A percentile compares a stretch with the other conserved stretches of the same genome.
Conservation (phyloP, 2,888 invertebrate species). For the Pachycephus smyrnensis region DNA sequence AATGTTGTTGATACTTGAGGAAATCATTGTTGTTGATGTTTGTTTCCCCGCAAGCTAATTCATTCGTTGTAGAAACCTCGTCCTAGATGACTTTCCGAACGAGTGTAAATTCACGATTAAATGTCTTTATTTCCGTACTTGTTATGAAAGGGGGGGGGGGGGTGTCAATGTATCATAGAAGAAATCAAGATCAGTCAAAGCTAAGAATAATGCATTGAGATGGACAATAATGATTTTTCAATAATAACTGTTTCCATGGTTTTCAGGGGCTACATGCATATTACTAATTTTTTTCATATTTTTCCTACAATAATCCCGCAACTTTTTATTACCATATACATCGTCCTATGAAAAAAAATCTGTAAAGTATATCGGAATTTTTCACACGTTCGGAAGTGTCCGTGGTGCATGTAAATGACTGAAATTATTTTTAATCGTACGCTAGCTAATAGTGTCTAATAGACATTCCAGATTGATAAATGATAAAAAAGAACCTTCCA, state of each 20-base stretch:
- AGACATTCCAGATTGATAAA: constrained; percentile 47
- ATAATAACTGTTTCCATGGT: too few relatives aligned
- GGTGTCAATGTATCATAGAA: not conserved
- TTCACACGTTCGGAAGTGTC: constrained; percentile 43
- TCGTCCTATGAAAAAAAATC: not conserved
- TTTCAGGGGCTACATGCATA: not conserved
- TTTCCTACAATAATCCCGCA: not conserved
- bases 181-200: not conserved
- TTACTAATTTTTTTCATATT: not conserved
- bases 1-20: constrained; percentile 59
- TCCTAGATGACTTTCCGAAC: constrained; percentile 49
- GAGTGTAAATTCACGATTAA: constrained; percentile 39
- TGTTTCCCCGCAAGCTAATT: constrained; percentile 47
- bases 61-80: constrained; percentile 45
- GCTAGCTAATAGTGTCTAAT: constrained; percentile 46
- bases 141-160: not conserved
- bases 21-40: constrained; percentile 60
- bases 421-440: constrained; percentile 52
- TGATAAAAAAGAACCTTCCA: constrained; percentile 20
- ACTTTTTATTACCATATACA: not conserved
- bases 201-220: not conserved
- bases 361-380: not conserved
- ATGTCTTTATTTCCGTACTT: not conserved
- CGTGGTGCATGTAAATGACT: constrained; percentile 52
- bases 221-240: not conserved